Base-by-base conservation (phyloP, 2,888 invertebrate species). In the Aphelenchoides bicaudatus region DNA sequence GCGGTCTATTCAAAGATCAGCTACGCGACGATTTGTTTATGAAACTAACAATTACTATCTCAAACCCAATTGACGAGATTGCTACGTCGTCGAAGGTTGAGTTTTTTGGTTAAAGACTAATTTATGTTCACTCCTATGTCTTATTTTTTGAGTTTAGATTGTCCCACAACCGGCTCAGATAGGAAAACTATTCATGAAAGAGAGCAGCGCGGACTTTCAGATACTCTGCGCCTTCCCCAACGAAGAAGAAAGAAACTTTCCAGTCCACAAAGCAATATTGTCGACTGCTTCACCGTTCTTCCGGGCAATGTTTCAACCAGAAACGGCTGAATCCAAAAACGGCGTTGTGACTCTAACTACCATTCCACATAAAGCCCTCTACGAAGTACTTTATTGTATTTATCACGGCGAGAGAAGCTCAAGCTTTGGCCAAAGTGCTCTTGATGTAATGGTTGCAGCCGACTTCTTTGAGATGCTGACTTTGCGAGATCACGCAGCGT, bases 1-100 rank as follows among this genome's bases (percentile, higher is more conserved):
- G 52, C 25, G 52, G 52, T 8, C 38, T 51, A 8, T 51, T 51
- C 38, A 37, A 51, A 3, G 52, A 51, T 25, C 52, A 51, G 4
- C 31, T 51, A 19, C 52, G 52, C 8, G 52, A 51, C 21, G 52
- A 51, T 34, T 29, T 51, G 16, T 51, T 19, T 3, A 3, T 51
- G 37, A 21, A 39, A 2, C 3, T 51, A 8, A 51, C 52, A 23
- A 51, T 51, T 4, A 37, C 38, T 19, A 39, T 51, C n/a, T n/a
- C n/a, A n/a, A n/a, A n/a, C n/a, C n/a, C n/a, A n/a, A n/a, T n/a
- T n/a, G n/a, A n/a, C n/a, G n/a, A n/a, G n/a, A n/a, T n/a, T n/a
- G n/a, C n/a, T n/a, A n/a, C n/a, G n/a, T n/a, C n/a, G n/a, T n/a
- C n/a, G n/a, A n/a, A n/a, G n/a, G n/a, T n/a, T n/a, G n/a, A n/a